Evolutionary conservation across 2,888 invertebrate species (phyloP).

Genomic region (Deilephila elpenor): DNA sequence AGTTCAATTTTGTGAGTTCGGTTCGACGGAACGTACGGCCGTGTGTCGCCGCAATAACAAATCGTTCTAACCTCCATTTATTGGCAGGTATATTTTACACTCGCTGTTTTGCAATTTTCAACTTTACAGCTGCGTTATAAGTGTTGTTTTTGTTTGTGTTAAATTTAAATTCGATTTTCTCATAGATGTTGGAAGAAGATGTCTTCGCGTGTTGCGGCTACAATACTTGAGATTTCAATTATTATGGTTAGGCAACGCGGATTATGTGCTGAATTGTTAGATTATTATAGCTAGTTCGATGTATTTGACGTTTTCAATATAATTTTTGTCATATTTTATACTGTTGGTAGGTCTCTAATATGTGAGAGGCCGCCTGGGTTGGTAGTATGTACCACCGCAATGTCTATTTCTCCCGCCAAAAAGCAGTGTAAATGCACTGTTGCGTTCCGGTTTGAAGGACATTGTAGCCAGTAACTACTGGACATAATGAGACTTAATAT

Average conservation of each 20-base stretch:
- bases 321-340: too few relatives aligned
- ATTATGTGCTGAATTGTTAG: not conserved
- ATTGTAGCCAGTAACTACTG: too few relatives aligned
- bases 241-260: not conserved
- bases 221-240: slow-evolving; percentile 24
- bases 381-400: too few relatives aligned
- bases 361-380: too few relatives aligned
- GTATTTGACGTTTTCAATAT: not conserved
- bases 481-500: too few relatives aligned
- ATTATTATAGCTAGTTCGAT: too few relatives aligned
- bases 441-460: too few relatives aligned
- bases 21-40: slow-evolving; percentile 46
- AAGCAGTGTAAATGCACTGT: too few relatives aligned
- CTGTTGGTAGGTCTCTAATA: too few relatives aligned
- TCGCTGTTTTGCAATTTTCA: slow-evolving; percentile 32
- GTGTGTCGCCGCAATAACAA: slow-evolving; percentile 60
- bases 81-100: slow-evolving; percentile 55
- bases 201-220: not conserved
- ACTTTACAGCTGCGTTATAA: slow-evolving; percentile 31
- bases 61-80: slow-evolving; percentile 64
- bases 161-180: slow-evolving; percentile 8
- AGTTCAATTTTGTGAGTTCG: slow-evolving; percentile 31
- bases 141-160: slow-evolving; percentile 29
- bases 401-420: too few relatives aligned
- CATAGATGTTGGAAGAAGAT: not conserved